Conservation (phyloP, 2,797 vertebrate species). For the Macropodus opercularis region DNA sequence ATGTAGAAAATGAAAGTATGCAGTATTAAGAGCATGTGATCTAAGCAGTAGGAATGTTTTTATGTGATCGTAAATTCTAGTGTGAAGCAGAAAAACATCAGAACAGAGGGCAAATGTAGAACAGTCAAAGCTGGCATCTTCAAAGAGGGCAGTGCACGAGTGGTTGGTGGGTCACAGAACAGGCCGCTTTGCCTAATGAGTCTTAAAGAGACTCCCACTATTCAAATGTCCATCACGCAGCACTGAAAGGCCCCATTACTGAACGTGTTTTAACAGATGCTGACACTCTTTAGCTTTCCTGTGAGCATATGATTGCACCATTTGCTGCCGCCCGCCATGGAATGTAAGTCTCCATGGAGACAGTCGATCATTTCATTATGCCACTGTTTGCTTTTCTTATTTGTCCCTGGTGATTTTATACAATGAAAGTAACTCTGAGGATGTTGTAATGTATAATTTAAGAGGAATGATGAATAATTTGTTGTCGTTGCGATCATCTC, state of each 20-base stretch:
- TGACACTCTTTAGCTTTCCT: not conserved
- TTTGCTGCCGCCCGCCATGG: constrained; percentile 15
- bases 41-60: no score
- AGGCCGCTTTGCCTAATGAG: constrained; percentile 1
- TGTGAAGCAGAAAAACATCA: not conserved
- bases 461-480: constrained; percentile 55
- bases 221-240: not conserved
- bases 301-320: constrained; percentile 10
- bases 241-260: not conserved
- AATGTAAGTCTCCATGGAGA: constrained; percentile 33
- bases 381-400: constrained; percentile 27
- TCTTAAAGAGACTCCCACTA: not conserved
- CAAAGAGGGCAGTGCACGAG: not conserved
- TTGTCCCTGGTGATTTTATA: constrained; percentile 39
- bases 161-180: constrained; percentile 2
- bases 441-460: constrained; percentile 58
- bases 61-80: no score
- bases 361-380: constrained; percentile 38
- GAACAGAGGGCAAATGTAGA: not conserved
- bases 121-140: not conserved
- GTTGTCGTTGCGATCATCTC: constrained; percentile 21
- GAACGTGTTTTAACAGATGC: not conserved
- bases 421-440: constrained; percentile 28
- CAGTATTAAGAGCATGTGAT: no score
- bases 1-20: no score